These are phyloP conservation scores for Neotoma lepida DNA, from an alignment of 2,113 vertebrate genomes.

Conservation along the genomic window DNA sequence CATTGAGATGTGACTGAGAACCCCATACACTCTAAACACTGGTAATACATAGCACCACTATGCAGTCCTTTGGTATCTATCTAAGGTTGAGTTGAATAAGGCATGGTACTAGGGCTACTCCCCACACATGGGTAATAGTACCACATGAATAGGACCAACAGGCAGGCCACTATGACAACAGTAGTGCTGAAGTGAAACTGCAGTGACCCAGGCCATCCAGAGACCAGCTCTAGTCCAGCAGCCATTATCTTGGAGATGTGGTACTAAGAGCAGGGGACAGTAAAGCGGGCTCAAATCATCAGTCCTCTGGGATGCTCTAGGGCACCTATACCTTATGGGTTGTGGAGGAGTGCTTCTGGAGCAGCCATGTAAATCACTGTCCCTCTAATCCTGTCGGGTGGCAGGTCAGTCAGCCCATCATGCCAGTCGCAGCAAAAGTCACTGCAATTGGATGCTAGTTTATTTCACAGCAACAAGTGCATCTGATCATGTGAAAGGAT, in stretches of 20 bases:
- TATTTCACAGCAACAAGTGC: not conserved
- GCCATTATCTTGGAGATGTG: constrained; percentile 82
- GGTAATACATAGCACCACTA: constrained; percentile 93
- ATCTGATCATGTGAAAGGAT: not conserved
- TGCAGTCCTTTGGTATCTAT: constrained; percentile 86
- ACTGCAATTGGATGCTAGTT: not conserved
- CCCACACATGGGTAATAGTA: constrained; percentile 95
- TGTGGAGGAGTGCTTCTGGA: constrained; percentile 34
- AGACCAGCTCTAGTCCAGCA: constrained; percentile 90
- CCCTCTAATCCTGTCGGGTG: not conserved
- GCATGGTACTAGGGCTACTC: constrained; percentile 90
- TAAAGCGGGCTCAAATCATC: constrained; percentile 60
- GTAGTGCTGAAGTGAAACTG: constrained; percentile 88
- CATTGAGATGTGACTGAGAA: constrained; percentile 95
- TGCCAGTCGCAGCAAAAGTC: constrained; percentile 12
- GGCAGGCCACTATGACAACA: constrained; percentile 88
- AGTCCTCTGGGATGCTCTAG: constrained; percentile 72
- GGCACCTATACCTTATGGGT: constrained; percentile 79
- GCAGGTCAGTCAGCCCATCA: constrained; percentile 9
- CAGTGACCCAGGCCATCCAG: constrained; percentile 92
- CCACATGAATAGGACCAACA: constrained; percentile 94
- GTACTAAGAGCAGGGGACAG: not conserved
- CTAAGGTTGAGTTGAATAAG: constrained; percentile 84
- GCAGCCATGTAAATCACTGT: constrained; percentile 57
- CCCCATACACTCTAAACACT: constrained; percentile 92